Evolutionary conservation across 2,797 vertebrate species (phyloP).

Genomic region (Micropoecilia bifurca): DNA sequence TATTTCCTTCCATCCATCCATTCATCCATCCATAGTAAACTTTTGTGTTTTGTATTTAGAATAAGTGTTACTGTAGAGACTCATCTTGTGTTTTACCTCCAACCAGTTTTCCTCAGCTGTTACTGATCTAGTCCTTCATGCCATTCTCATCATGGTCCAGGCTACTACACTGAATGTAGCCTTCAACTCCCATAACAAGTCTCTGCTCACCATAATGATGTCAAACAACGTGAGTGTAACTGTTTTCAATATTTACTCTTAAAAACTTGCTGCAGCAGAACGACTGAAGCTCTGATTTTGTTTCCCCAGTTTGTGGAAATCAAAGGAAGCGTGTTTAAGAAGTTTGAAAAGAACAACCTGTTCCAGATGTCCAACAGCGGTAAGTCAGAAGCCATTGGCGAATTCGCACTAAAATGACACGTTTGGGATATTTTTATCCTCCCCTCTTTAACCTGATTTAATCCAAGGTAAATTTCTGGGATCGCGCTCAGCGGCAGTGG

Average conservation of each 20-base stretch:
- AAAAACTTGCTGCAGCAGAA: not conserved
- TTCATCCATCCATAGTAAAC: not conserved
- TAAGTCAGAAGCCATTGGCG: slow-evolving; percentile 66
- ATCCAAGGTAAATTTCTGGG: slow-evolving; percentile 56
- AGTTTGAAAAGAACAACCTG: slow-evolving; percentile 98
- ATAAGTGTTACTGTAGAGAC: not conserved
- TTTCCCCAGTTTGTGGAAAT: slow-evolving; percentile 95
- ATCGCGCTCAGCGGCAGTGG: slow-evolving; percentile 27
- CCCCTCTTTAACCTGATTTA: slow-evolving; percentile 35
- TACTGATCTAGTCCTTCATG: slow-evolving; percentile 88
- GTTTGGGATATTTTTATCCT: slow-evolving; percentile 24
- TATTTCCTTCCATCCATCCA: not conserved
- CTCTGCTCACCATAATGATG: slow-evolving; percentile 99
- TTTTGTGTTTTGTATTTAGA: not conserved
- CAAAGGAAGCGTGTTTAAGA: slow-evolving; percentile 99
- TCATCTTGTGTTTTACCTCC: not conserved
- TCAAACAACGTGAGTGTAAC: slow-evolving; percentile 92
- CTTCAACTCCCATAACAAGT: slow-evolving; percentile 99
- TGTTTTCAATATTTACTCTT: not conserved
- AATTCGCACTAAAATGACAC: not conserved
- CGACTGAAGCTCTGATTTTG: not conserved
- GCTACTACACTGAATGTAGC: slow-evolving; percentile 97
- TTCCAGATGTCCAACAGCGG: slow-evolving; percentile 99
- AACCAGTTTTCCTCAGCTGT: slow-evolving; percentile 68
- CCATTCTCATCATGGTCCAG: slow-evolving; percentile 97